Evolutionary conservation across 37 sponge, comb jelly and placozoan species (phyloP).

Genomic region (Agelas oroides): DNA sequence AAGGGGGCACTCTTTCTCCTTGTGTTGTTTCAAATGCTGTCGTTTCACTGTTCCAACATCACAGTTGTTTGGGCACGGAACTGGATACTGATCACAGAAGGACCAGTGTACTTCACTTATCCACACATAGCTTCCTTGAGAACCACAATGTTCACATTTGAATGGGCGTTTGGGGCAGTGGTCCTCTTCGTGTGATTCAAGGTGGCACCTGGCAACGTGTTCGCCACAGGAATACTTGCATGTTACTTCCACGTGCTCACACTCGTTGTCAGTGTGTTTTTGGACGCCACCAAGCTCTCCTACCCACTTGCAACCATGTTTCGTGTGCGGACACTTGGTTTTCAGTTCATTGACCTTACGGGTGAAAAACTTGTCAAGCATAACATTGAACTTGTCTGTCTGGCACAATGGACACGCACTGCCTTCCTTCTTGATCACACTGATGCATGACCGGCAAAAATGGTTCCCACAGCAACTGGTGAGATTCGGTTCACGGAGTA

Average conservation of each 20-base stretch:
- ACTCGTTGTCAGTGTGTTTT: neutral
- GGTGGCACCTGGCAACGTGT: neutral
- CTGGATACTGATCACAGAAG: constrained; percentile 14
- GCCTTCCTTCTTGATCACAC: neutral
- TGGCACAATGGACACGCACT: constrained; percentile 32
- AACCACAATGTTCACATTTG: constrained; percentile 16
- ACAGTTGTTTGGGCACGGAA: constrained; percentile 51
- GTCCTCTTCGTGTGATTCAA: neutral
- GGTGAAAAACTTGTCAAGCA: neutral
- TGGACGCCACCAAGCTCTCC: too few species aligned
- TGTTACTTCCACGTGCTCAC: neutral
- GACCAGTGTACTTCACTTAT: constrained; percentile 19
- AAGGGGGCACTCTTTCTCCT: constrained; percentile 4
- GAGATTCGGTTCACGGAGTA: constrained; percentile 30
- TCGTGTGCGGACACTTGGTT: constrained; percentile 27
- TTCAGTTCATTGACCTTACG: constrained; percentile 19
- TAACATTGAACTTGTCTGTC: neutral
- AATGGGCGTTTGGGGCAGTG: constrained; percentile 15
- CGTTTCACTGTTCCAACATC: neutral
- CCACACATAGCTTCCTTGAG: neutral
- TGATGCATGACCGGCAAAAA: constrained; percentile 22
- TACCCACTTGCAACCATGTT: neutral
- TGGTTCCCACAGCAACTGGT: constrained; percentile 48
- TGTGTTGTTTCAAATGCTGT: constrained; percentile 14
- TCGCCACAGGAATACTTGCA: constrained; percentile 1